Conservation (phyloP, 2,888 invertebrate species). For the Drosophila hamatofila region DNA sequence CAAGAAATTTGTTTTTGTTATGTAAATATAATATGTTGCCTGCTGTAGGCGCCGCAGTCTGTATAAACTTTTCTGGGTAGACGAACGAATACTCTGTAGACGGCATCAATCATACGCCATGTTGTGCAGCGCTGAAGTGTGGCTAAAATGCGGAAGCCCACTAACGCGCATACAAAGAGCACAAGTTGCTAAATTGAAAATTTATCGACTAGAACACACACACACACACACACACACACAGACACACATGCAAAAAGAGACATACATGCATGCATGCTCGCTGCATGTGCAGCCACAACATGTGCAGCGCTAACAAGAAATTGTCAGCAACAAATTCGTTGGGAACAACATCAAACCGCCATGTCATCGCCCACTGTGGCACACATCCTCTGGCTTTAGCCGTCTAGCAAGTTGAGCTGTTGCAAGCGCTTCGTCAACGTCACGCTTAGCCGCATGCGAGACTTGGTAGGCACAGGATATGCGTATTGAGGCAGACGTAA, state of each 20-base stretch:
- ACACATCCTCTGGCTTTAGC: neutral
- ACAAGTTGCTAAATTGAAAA: constrained; percentile 73
- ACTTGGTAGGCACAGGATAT: constrained; percentile 68
- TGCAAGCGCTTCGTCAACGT: constrained; percentile 78
- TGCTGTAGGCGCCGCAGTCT: constrained; percentile 20
- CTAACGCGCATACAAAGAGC: constrained; percentile 14
- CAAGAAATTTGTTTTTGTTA: constrained; percentile 46
- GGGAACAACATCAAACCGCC: constrained; percentile 41
- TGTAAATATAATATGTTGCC: constrained; percentile 68
- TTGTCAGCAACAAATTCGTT: constrained; percentile 75
- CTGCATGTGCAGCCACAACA: constrained; percentile 56
- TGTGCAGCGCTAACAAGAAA: constrained; percentile 68
- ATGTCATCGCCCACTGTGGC: constrained; percentile 51
- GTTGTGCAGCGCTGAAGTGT: constrained; percentile 69
- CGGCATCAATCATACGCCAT: constrained; percentile 78
- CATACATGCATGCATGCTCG: constrained; percentile 11
- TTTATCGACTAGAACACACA: constrained; percentile 74
- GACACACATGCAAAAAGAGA: neutral
- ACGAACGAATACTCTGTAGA: constrained; percentile 42
- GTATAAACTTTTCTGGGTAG: neutral
- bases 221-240: constrained; percentile 5
- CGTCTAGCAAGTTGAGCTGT: constrained; percentile 68
- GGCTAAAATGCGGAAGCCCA: constrained; percentile 75
- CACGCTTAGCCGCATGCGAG: constrained; percentile 75
- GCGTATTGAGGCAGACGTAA: constrained; percentile 28